Conservation (phyloP, 2,888 invertebrate genomes). For the Monochamus alternatus region DNA sequence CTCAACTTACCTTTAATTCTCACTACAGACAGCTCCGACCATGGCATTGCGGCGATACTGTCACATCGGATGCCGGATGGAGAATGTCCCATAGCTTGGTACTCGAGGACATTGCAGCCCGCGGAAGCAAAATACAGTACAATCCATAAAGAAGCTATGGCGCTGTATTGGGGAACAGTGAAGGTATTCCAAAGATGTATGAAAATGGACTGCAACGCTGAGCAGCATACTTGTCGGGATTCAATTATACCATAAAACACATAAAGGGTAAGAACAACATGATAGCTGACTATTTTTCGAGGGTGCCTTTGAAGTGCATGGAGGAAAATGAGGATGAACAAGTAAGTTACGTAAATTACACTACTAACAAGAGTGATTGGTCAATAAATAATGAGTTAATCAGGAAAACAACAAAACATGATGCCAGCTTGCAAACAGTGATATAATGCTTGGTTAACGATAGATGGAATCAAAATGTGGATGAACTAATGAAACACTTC, state of each 20-base stretch:
- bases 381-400: too few relatives aligned
- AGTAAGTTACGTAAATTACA: too few relatives aligned
- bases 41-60: not conserved
- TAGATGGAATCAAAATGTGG: too few relatives aligned
- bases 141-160: conserved; percentile 27
- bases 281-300: too few relatives aligned
- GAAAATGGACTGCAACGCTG: not conserved
- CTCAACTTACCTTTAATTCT: not conserved
- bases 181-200: not conserved
- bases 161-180: not conserved
- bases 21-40: not conserved
- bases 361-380: too few relatives aligned
- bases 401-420: too few relatives aligned
- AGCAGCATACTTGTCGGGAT: not conserved
- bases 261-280: too few relatives aligned
- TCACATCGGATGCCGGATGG: not conserved
- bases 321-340: too few relatives aligned
- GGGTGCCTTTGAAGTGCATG: too few relatives aligned
- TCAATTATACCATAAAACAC: not conserved
- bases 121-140: conserved; percentile 25
- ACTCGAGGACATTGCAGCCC: conserved; percentile 12
- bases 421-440: too few relatives aligned
- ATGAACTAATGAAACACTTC: too few relatives aligned
- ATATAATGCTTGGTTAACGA: too few relatives aligned
- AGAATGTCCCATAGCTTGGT: conserved; percentile 21